A percentile compares a stretch with the other conserved stretches of the same genome.
Evolutionary conservation across 2,888 invertebrate species (phyloP).

Genomic region (Caenorhabditis sp.): DNA sequence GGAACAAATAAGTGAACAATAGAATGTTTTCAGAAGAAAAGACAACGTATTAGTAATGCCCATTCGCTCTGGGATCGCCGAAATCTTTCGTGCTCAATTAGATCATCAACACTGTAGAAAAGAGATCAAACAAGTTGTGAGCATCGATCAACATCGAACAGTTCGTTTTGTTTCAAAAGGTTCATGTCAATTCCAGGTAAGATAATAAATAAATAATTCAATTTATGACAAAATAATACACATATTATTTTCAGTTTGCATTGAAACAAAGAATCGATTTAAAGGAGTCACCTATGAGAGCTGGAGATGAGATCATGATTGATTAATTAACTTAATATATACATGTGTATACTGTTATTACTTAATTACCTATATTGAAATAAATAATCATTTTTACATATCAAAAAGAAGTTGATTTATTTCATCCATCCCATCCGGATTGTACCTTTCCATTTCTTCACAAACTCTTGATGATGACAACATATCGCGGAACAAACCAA

Average conservation of each 20-base stretch:
- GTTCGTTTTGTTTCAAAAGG: constrained; percentile 67
- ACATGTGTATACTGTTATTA: neutral
- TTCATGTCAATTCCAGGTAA: constrained; percentile 69
- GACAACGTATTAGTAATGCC: constrained; percentile 69
- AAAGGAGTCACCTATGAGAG: constrained; percentile 56
- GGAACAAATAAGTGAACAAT: neutral
- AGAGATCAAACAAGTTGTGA: constrained; percentile 55
- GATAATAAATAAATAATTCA: neutral
- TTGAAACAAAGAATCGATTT: constrained; percentile 70
- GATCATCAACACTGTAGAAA: constrained; percentile 55
- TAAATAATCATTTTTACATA: neutral
- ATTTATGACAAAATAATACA: neutral
- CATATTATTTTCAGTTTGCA: constrained; percentile 61
- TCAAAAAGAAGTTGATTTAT: neutral
- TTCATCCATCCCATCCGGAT: neutral
- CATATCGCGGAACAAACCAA: neutral
- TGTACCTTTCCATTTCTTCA: neutral
- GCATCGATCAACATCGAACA: constrained; percentile 56
- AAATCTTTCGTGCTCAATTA: constrained; percentile 59
- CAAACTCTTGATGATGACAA: neutral
- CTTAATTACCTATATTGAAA: neutral
- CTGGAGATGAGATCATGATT: constrained; percentile 39
- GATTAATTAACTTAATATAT: constrained; percentile 22
- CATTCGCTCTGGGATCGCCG: constrained; percentile 64
- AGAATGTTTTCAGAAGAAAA: constrained; percentile 47